Conservation (phyloP, 2,113 vertebrate genomes). For the Malurus alboscapulatus region DNA sequence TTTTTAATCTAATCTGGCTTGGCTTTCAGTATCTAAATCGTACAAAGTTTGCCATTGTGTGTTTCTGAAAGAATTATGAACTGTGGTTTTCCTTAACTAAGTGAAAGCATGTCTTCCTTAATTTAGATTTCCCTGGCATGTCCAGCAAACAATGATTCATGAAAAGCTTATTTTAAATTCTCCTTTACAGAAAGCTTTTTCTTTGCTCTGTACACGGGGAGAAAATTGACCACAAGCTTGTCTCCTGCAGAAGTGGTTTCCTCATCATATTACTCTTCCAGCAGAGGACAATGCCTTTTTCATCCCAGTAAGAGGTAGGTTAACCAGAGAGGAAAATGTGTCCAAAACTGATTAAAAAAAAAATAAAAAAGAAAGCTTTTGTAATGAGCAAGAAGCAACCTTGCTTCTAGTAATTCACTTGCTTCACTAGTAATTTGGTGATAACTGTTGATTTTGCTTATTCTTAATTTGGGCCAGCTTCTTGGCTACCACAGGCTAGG, state of each 20-base stretch:
- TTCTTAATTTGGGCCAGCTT: not conserved
- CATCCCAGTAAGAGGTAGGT: slow-evolving; percentile 32
- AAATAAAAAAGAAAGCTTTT: not conserved
- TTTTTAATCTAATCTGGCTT: slow-evolving; percentile 19
- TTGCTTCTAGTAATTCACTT: not conserved
- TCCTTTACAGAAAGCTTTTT: slow-evolving; percentile 40
- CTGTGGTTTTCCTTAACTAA: slow-evolving; percentile 59
- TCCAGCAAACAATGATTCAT: slow-evolving; percentile 66
- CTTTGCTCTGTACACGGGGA: not conserved
- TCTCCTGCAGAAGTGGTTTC: slow-evolving; percentile 70
- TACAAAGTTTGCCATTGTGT: slow-evolving; percentile 46
- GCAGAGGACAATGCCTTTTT: slow-evolving; percentile 63
- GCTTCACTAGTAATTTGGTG: not conserved
- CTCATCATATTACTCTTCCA: slow-evolving; percentile 67
- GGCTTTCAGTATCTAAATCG: slow-evolving; percentile 19
- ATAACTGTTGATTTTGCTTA: not conserved
- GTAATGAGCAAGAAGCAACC: not conserved
- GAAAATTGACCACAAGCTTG: slow-evolving; percentile 61
- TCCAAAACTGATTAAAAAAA: slow-evolving; percentile 57
- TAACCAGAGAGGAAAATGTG: slow-evolving; percentile 71
- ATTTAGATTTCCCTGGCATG: slow-evolving; percentile 49
- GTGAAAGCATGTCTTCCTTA: slow-evolving; percentile 63
- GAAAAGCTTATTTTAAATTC: slow-evolving; percentile 39
- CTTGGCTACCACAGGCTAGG: not conserved
- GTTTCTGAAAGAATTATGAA: slow-evolving; percentile 68